Conservation (phyloP, 2,113 vertebrate genomes). For the Hymenochirus boettgeri region DNA sequence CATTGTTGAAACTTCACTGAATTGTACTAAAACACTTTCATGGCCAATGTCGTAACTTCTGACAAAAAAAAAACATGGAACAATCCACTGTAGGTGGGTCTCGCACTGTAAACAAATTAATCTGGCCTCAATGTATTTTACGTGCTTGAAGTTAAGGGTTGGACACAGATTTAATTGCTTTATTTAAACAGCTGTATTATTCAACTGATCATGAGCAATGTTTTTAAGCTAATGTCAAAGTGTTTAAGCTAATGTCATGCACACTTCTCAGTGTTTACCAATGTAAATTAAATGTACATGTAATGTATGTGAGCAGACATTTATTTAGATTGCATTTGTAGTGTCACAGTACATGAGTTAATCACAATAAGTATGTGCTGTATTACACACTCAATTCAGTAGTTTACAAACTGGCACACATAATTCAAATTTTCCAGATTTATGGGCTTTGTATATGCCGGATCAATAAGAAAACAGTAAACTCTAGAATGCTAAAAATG, state of each 20-base stretch:
- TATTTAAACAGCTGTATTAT: constrained; percentile 48
- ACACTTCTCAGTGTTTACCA: constrained; percentile 22
- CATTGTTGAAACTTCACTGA: constrained; percentile 41
- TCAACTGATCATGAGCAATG: constrained; percentile 32
- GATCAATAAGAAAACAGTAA: no score
- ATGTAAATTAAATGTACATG: constrained; percentile 22
- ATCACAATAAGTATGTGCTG: no score
- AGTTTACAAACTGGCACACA: no score
- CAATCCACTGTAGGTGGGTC: constrained; percentile 38
- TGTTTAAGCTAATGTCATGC: constrained; percentile 36
- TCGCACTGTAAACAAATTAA: constrained; percentile 48
- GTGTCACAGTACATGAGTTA: no score
- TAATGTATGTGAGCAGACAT: background rate
- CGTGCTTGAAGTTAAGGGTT: constrained; percentile 26
- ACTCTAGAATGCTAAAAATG: no score
- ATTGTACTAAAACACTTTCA: constrained; percentile 33
- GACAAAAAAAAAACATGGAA: constrained; percentile 45
- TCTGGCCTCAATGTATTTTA: constrained; percentile 47
- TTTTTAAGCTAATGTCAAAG: constrained; percentile 36
- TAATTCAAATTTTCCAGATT: no score
- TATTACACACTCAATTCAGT: no score
- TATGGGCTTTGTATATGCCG: no score
- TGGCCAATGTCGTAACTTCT: constrained; percentile 40
- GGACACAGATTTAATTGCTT: constrained; percentile 25
- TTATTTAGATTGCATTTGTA: background rate